Evolutionary conservation across 2,113 vertebrate species (phyloP), one percentile per base, ranked within the genome.

Genomic region (Ceratotherium simum): DNA sequence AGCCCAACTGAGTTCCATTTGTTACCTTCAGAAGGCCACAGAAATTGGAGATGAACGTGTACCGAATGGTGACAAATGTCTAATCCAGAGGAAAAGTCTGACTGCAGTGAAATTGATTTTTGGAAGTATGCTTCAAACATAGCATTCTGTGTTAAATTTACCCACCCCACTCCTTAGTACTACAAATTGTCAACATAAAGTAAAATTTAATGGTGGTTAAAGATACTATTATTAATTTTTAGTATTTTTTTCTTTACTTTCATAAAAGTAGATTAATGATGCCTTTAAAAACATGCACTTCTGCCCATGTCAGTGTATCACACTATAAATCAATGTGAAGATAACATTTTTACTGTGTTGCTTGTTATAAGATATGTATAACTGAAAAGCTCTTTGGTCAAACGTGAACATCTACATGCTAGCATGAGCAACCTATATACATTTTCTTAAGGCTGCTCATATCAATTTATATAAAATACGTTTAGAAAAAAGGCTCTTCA

Each of bases 31-130:
- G 97, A 98, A 98, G 98, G 98, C 98, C 98, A 98, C 99, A 98
- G 98, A 99, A 98, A 97, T 95, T 90, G 93, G 98, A 99, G 99
- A 99, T 98, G 98, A 98, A 99, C 98, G 98, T 98, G 97, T 97
- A 97, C 97, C 72, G 93, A 98, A 98, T 98, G 98, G 98, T 99
- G 98, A 99, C 98, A 99, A 99, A 99, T 98, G 98, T 98, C 98
- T 98, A 95, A 97, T 98, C 97, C 95, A 98, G 97, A 99, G 97
- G 88, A 98, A 98, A 99, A 98, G 98, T 97, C 97, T 98, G 98
- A 96, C 76, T 96, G 91, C 84, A 97, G 92, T 72, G 97, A 98
- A 98, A 98, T 73, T 95, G 97, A 98, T 98, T 98, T 98, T 97
- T 93, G 76, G 97, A 98, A 79, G 89, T 87, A 79, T 80, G 76